phyloP scores from a whole-genome alignment of 2,888 invertebrate species.

The Stictocephala bisonia region DNA sequence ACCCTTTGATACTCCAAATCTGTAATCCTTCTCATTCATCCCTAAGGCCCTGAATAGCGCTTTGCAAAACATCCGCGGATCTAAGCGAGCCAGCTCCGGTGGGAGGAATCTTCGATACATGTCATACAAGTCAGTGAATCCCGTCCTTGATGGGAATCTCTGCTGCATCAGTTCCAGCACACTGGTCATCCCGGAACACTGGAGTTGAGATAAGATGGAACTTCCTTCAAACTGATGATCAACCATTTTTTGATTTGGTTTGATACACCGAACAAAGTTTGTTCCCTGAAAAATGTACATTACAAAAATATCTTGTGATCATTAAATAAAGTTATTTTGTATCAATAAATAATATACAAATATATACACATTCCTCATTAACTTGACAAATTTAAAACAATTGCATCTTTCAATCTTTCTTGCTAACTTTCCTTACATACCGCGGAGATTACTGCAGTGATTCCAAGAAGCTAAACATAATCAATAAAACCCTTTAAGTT shows the following conservation, averaged over 20 bases:
- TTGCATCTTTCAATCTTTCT: no score
- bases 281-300: constrained; percentile 85
- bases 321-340: no score
- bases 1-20: no score
- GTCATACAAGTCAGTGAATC: constrained; percentile 87
- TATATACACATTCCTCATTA: no score
- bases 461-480: no score
- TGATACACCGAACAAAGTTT: constrained; percentile 98
- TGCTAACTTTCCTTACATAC: no score
- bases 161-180: constrained; percentile 98
- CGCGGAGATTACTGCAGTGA: no score
- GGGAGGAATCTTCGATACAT: constrained; percentile 92
- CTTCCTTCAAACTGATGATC: constrained; percentile 89
- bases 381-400: no score
- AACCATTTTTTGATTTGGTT: no score
- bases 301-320: no score
- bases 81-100: constrained; percentile 80
- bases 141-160: constrained; percentile 93
- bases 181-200: constrained; percentile 92
- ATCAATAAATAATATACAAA: no score
- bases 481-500: no score
- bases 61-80: constrained; percentile 94
- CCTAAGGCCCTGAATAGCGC: constrained; percentile 94
- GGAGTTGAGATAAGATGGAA: constrained; percentile 92
- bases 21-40: constrained; percentile 89